phyloP scores from a whole-genome alignment of 2,888 invertebrate genomes.

The Drosophila monieri region DNA sequence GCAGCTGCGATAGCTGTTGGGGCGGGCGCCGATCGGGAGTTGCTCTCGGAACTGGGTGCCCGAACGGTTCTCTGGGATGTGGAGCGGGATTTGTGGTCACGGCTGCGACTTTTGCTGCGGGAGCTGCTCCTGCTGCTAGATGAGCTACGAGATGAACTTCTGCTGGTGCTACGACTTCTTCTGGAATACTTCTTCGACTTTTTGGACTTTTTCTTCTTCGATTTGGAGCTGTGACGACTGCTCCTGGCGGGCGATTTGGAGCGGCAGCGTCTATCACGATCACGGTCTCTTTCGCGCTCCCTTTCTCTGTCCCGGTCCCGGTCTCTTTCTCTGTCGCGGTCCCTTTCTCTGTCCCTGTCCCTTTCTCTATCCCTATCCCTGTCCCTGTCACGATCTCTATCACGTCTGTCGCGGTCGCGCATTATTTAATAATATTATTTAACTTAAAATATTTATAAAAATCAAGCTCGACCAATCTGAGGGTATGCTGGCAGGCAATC shows the following conservation, averaged over 20 bases:
- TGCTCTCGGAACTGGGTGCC: conserved; percentile 71
- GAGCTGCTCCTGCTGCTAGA: conserved; percentile 53
- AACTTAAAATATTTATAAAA: not conserved
- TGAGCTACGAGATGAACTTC: conserved; percentile 60
- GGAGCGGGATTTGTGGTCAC: conserved; percentile 62
- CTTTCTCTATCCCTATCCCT: conserved; percentile 59
- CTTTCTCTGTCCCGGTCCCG: conserved; percentile 60
- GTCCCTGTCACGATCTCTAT: conserved; percentile 47
- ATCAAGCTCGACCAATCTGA: not conserved
- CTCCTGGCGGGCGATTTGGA: conserved; percentile 65
- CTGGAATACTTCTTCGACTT: conserved; percentile 76
- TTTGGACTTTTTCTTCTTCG: conserved; percentile 79
- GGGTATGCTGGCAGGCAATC: not conserved
- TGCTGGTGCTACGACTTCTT: conserved; percentile 77
- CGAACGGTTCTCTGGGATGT: conserved; percentile 59
- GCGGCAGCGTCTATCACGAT: conserved; percentile 65
- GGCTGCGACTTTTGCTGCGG: conserved; percentile 52
- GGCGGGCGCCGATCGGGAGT: conserved; percentile 47
- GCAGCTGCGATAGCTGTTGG: conserved; percentile 17
- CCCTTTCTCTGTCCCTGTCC: conserved; percentile 52
- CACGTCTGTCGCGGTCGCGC: conserved; percentile 54
- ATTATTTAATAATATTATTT: conserved; percentile 31
- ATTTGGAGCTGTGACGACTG: conserved; percentile 61
- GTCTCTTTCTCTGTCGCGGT: conserved; percentile 54
- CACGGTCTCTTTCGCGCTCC: conserved; percentile 62